Evolutionary conservation across 2,888 invertebrate species (phyloP).

Genomic region (Cylloceria caligata): DNA sequence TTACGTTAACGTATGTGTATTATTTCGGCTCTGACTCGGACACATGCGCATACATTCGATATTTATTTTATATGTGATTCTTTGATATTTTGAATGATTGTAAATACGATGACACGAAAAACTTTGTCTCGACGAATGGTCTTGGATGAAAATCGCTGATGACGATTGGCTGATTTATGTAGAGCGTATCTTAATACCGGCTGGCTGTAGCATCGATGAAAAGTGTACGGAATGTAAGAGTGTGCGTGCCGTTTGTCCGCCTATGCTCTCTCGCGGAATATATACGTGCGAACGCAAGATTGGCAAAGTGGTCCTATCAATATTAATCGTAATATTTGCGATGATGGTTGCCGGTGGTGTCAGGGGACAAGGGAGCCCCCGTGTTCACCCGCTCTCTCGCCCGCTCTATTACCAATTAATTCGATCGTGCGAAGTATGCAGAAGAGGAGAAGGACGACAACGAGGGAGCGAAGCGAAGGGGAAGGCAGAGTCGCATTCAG

Average conservation of each 20-base stretch:
- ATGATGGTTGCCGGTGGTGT: conserved; percentile 63
- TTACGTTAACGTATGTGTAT: no score
- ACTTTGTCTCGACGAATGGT: no score
- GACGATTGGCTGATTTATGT: conserved; percentile 21
- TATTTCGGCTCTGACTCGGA: no score
- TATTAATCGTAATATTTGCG: conserved; percentile 82
- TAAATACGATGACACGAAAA: no score
- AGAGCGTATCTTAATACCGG: neutral
- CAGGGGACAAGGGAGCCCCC: conserved; percentile 46
- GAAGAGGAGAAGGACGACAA: conserved; percentile 73
- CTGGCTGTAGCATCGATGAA: conserved; percentile 23
- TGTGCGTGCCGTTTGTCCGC: conserved; percentile 29
- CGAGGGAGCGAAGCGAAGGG: conserved; percentile 39
- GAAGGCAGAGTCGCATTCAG: conserved; percentile 56
- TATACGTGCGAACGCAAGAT: conserved; percentile 67
- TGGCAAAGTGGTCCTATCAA: conserved; percentile 81
- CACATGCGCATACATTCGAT: no score
- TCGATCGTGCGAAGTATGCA: conserved; percentile 84
- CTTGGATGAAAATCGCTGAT: conserved; percentile 39
- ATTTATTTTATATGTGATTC: no score
- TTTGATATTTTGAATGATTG: no score
- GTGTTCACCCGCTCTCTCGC: conserved; percentile 68
- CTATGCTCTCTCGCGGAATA: conserved; percentile 29
- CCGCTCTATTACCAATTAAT: conserved; percentile 84
- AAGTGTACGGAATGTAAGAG: conserved; percentile 7